A percentile compares a stretch with the other conserved stretches of the same genome.
phyloP scores from a whole-genome alignment of 2,888 invertebrate species.

The Lasius platythorax region DNA sequence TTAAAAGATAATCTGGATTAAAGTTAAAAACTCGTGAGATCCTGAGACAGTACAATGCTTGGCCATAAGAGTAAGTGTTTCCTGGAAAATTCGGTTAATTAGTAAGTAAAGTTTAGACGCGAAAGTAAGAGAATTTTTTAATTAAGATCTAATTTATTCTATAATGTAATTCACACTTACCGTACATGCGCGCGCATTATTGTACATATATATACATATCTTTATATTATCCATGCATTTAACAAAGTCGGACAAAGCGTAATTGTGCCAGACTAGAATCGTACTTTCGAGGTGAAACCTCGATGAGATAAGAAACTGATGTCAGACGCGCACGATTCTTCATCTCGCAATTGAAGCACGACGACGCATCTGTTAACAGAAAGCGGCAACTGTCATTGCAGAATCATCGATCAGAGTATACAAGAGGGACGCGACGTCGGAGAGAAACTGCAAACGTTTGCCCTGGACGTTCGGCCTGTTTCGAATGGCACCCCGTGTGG shows the following conservation, averaged over 20 bases:
- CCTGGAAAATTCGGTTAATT: conserved; percentile 25
- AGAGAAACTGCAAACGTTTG: conserved; percentile 75
- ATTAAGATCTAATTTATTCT: conserved; percentile 33
- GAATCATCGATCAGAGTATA: conserved; percentile 72
- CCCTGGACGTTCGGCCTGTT: conserved; percentile 76
- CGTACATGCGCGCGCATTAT: neutral
- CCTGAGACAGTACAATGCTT: neutral
- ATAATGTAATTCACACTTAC: neutral
- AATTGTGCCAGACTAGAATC: neutral
- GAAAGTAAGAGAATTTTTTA: neutral
- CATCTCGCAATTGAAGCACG: conserved; percentile 63
- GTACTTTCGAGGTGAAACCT: neutral
- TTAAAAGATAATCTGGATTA: conserved; percentile 18
- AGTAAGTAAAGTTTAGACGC: neutral
- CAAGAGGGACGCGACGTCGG: conserved; percentile 43
- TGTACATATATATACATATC: neutral
- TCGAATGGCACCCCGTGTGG: conserved; percentile 69
- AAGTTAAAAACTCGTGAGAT: conserved; percentile 37
- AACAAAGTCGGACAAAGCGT: neutral
- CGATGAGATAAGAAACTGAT: neutral
- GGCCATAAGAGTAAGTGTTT: conserved; percentile 12
- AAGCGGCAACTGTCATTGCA: conserved; percentile 66
- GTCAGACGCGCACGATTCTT: conserved; percentile 61
- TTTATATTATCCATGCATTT: neutral
- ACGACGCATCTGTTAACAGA: conserved; percentile 46